Conservation (phyloP, 2,797 vertebrate species). For the Pelobates cultripes region DNA sequence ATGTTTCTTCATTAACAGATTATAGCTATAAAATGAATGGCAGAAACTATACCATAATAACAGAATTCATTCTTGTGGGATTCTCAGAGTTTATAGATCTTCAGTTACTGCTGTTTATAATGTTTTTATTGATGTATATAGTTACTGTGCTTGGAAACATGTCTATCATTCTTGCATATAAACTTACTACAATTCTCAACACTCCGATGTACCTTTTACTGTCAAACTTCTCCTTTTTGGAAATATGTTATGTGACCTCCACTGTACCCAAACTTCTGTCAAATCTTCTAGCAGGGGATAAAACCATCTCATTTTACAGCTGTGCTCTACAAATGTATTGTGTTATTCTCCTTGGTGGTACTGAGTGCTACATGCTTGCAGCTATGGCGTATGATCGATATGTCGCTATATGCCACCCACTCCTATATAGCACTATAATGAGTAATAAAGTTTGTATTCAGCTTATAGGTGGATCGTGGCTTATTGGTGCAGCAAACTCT, state of each 20-base stretch:
- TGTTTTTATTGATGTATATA: constrained; percentile 58
- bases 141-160: constrained; percentile 57
- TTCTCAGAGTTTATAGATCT: constrained; percentile 47
- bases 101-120: constrained; percentile 52
- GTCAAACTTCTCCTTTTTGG: constrained; percentile 62
- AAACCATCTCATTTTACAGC: constrained; percentile 11
- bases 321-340: constrained; percentile 36
- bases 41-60: constrained; percentile 47
- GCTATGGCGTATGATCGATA: constrained; percentile 61
- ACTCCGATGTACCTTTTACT: constrained; percentile 56
- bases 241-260: constrained; percentile 58
- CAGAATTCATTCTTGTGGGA: constrained; percentile 58
- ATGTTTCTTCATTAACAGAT: background rate
- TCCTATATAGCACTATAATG: constrained; percentile 56
- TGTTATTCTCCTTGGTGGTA: constrained; percentile 26
- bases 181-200: background rate
- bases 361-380: constrained; percentile 36
- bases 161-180: constrained; percentile 46
- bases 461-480: constrained; percentile 52
- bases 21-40: constrained; percentile 1
- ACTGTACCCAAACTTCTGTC: constrained; percentile 37
- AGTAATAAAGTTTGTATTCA: constrained; percentile 40
- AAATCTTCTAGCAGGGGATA: background rate
- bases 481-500: constrained; percentile 42
- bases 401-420: constrained; percentile 61